Conservation (phyloP, 2,888 invertebrate genomes). For the Seira ritae region DNA sequence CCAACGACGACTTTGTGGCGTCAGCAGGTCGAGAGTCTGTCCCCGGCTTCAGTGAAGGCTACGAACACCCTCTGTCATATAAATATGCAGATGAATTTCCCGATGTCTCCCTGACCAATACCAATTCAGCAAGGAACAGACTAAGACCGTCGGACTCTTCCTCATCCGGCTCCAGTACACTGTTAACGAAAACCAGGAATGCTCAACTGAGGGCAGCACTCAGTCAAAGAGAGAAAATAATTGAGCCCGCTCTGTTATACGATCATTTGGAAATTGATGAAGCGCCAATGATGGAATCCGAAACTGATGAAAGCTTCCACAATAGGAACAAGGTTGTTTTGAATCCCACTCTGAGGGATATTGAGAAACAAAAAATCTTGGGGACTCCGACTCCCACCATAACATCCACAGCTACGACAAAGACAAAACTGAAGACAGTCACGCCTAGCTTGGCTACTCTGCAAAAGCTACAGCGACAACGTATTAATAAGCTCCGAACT, state of each 20-base stretch:
- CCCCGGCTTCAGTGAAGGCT: not conserved
- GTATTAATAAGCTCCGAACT: no score
- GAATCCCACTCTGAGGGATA: conserved; percentile 51
- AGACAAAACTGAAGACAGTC: conserved; percentile 29
- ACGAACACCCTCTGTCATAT: conserved; percentile 31
- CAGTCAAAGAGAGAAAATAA: conserved; percentile 35
- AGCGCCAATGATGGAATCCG: conserved; percentile 2
- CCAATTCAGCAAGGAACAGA: not conserved
- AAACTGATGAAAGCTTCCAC: conserved; percentile 70
- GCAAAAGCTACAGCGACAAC: not conserved
- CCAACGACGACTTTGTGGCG: conserved; percentile 52
- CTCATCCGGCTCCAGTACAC: no score
- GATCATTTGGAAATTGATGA: conserved; percentile 42
- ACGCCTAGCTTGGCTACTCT: not conserved
- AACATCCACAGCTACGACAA: not conserved
- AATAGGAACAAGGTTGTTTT: conserved; percentile 66
- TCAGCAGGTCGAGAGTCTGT: conserved; percentile 19
- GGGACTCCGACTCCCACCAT: conserved; percentile 22
- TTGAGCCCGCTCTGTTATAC: conserved; percentile 43
- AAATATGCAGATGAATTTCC: conserved; percentile 41
- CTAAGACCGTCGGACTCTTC: not conserved
- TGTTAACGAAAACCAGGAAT: no score
- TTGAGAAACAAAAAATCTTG: conserved; percentile 52
- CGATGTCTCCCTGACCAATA: conserved; percentile 30
- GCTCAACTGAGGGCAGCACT: conserved; percentile 15